Percentiles rank a stretch among this genome's conserved stretches.
These are phyloP conservation scores for Ceratosolen fusciceps DNA, from an alignment of 1,140 invertebrate genomes.

Conservation along the genomic window DNA sequence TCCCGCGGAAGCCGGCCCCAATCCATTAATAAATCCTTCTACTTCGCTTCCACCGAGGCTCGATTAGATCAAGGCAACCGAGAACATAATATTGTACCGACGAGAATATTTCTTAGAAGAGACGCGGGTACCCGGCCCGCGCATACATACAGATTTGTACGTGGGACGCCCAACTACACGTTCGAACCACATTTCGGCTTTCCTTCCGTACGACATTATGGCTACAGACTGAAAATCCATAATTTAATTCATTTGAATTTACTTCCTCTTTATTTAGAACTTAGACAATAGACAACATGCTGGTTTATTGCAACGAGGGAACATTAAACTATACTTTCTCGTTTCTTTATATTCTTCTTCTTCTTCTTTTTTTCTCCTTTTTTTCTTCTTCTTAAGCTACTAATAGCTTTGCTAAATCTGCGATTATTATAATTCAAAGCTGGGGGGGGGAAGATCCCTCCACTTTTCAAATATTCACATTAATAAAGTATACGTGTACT, in stretches of 20 bases:
- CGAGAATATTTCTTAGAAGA: too few relatives aligned
- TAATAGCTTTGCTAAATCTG: not conserved
- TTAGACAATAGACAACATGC: not conserved
- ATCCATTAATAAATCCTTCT: too few relatives aligned
- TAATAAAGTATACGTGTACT: not conserved
- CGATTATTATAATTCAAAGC: not conserved
- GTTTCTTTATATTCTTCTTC: too few relatives aligned
- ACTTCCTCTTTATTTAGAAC: not conserved
- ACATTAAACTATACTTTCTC: not conserved
- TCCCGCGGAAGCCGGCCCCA: too few relatives aligned
- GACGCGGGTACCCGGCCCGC: too few relatives aligned
- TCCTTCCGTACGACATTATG: not conserved
- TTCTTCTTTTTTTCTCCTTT: too few relatives aligned
- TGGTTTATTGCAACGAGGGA: constrained; percentile 19
- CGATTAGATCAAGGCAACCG: too few relatives aligned
- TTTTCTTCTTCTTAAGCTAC: not conserved
- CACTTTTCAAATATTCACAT: not conserved
- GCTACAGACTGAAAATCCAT: constrained; percentile 24
- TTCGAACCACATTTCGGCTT: too few relatives aligned
- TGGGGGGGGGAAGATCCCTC: not conserved
- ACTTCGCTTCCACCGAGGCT: too few relatives aligned
- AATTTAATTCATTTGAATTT: not conserved
- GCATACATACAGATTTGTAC: too few relatives aligned
- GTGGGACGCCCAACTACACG: too few relatives aligned
- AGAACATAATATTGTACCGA: too few relatives aligned